Conservation (phyloP, 92 coral and sea anemone genomes). For the Metridium senile region DNA sequence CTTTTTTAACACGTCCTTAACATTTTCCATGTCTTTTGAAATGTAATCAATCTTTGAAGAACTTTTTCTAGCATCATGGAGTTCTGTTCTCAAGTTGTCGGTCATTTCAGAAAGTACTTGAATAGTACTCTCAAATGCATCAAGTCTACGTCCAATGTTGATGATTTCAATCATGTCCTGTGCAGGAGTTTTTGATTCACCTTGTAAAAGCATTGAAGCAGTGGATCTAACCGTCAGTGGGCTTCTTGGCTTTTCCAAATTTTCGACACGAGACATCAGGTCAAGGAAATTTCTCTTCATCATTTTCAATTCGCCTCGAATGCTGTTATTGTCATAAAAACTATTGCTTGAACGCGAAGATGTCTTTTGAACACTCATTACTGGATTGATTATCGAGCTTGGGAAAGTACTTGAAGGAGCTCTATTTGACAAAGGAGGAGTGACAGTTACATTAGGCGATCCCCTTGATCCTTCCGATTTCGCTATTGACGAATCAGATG, state of each 20-base stretch:
- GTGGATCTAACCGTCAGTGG: constrained; percentile 45
- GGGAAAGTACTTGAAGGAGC: neutral
- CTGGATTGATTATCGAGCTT: neutral
- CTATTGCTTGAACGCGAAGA: constrained; percentile 25
- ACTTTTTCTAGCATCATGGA: constrained; percentile 54
- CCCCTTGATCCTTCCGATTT: neutral
- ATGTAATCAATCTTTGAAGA: constrained; percentile 19
- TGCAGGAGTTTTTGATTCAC: constrained; percentile 88
- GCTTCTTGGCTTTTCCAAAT: constrained; percentile 43
- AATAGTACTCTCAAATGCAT: constrained; percentile 76
- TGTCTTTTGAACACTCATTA: neutral
- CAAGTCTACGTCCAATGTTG: constrained; percentile 75
- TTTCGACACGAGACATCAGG: constrained; percentile 78
- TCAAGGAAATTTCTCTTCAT: constrained; percentile 65
- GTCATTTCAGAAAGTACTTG: constrained; percentile 83
- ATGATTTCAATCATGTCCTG: constrained; percentile 87
- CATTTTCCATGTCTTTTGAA: constrained; percentile 5
- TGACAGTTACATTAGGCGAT: neutral
- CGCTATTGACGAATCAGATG: neutral
- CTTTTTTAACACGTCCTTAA: constrained; percentile 13
- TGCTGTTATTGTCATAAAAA: constrained; percentile 19
- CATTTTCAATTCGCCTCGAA: constrained; percentile 44
- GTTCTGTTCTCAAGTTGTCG: constrained; percentile 70
- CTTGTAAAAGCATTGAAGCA: constrained; percentile 69
- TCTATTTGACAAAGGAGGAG: neutral